Evolutionary conservation across 2,113 vertebrate species (phyloP).

Genomic region (Pelvicachromis taeniatus): DNA sequence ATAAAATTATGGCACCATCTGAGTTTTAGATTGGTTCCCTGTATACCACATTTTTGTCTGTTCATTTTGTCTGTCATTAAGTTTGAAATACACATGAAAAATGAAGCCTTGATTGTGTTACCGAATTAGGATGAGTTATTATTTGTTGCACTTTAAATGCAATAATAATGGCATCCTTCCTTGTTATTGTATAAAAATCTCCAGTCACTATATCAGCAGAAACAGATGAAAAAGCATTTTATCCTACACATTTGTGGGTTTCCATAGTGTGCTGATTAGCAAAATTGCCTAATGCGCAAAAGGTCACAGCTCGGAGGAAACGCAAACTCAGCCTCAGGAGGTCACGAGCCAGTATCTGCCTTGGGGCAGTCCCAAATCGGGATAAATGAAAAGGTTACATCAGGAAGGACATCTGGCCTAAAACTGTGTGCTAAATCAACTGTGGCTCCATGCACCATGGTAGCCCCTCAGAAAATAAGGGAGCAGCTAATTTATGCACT

Average conservation of each 20-base stretch:
- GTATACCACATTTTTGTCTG: background rate
- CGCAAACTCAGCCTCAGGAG: background rate
- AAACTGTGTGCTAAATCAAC: background rate
- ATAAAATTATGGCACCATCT: background rate
- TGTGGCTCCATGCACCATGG: accelerated
- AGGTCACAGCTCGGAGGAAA: background rate
- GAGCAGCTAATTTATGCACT: background rate
- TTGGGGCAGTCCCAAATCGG: background rate
- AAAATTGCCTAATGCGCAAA: background rate
- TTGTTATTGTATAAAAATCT: background rate
- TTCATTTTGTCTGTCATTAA: background rate
- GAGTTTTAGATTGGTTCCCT: background rate
- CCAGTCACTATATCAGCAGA: background rate
- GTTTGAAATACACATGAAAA: background rate
- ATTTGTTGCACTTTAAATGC: background rate
- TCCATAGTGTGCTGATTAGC: background rate
- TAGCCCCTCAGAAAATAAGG: background rate
- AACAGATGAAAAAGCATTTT: background rate
- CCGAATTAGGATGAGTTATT: background rate
- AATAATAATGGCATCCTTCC: accelerated
- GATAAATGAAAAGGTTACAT: background rate
- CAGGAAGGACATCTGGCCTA: background rate
- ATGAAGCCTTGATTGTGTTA: accelerated
- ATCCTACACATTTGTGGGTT: background rate
- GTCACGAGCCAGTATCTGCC: background rate